Percentiles rank a stretch among this genome's conserved stretches.
phyloP scores from a whole-genome alignment of 1,140 invertebrate genomes.

The Zaprionus gabonicus region DNA sequence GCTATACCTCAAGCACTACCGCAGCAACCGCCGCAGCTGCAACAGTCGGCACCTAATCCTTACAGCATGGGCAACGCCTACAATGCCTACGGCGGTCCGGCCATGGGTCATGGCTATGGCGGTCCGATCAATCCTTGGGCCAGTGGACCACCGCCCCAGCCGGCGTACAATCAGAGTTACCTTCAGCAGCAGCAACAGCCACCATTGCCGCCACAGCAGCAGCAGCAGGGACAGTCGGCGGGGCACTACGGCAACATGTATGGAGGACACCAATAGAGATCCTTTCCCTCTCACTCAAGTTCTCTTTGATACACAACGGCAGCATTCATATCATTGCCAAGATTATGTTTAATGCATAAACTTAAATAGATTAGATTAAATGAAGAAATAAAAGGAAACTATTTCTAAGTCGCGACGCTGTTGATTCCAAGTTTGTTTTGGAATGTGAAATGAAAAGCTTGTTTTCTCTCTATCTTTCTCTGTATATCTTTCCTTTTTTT shows the following conservation, averaged over 20 bases:
- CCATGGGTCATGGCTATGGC: conserved; percentile 16
- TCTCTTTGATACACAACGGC: neutral
- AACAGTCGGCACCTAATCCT: neutral
- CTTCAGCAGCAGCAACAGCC: conserved; percentile 45
- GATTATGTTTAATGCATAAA: neutral
- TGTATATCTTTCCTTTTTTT: neutral
- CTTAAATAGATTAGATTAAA: neutral
- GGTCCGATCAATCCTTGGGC: conserved; percentile 57
- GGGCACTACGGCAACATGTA: conserved; percentile 65
- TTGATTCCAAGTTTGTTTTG: conserved; percentile 1
- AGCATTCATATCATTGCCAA: conserved; percentile 5
- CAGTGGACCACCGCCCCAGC: conserved; percentile 49
- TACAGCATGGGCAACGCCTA: conserved; percentile 40
- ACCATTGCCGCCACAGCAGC: conserved; percentile 20
- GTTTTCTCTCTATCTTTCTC: neutral
- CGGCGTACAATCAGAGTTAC: conserved; percentile 24
- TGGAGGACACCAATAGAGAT: conserved; percentile 43
- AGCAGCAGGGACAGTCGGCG: conserved; percentile 14
- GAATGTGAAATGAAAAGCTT: neutral
- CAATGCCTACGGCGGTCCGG: conserved; percentile 39
- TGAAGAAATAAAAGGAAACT: neutral
- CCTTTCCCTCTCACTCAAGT: too few species aligned
- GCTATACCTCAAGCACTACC: conserved; percentile 18
- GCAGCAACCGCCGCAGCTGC: conserved; percentile 12
- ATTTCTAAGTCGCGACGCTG: neutral